phyloP scores from a whole-genome alignment of 2,113 vertebrate species.

The Spizaetus ornatus region DNA sequence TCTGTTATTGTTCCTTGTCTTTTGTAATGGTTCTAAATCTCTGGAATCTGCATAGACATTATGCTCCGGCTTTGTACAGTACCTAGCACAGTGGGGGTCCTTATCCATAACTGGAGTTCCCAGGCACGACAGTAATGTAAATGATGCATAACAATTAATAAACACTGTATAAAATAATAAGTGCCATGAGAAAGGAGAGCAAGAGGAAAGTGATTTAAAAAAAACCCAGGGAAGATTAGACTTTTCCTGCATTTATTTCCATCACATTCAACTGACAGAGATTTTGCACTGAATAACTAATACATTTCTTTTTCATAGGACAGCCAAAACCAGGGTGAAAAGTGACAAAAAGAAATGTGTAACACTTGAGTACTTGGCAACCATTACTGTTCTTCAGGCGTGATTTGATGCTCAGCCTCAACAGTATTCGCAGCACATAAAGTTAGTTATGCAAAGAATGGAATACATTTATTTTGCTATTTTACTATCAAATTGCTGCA shows the following conservation, averaged over 20 bases:
- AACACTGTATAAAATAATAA: background rate
- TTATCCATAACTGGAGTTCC: background rate
- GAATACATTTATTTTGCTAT: background rate
- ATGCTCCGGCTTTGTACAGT: background rate
- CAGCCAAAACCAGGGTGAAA: background rate
- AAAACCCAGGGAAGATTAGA: background rate
- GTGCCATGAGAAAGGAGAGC: background rate
- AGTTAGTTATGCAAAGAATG: background rate
- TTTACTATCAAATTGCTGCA: background rate
- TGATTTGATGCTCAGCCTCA: background rate
- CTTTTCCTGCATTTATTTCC: background rate
- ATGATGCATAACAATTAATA: background rate
- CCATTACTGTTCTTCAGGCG: background rate
- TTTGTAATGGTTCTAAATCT: background rate
- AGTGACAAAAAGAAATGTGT: background rate
- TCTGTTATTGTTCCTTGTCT: background rate
- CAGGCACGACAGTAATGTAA: background rate
- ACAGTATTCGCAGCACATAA: background rate
- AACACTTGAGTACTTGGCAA: background rate
- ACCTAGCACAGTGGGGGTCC: background rate
- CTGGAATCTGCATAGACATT: background rate
- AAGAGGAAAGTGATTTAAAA: background rate
- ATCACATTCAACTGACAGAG: background rate
- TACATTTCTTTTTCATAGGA: background rate
- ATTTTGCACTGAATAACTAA: slow-evolving; percentile 13